These are phyloP conservation scores for rabbit (Oryctolagus cuniculus) DNA, from an alignment of 2,113 vertebrate genomes.

Conservation along the genomic window mOryCun1.1 NC_091437.1:63537501-63538000, in stretches of 20 bases:
- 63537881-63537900: not conserved
- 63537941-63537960: not conserved
- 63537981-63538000: not conserved
- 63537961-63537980: not conserved
- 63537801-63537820: slow-evolving; percentile 34
- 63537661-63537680: slow-evolving; percentile 66
- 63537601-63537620: slow-evolving; percentile 84
- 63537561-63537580: slow-evolving; percentile 85
- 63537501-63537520: slow-evolving; percentile 83
- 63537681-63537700: slow-evolving; percentile 57
- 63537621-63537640: slow-evolving; percentile 78
- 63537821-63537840: not conserved
- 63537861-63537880: not conserved
- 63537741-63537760: slow-evolving; percentile 25
- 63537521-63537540: slow-evolving; percentile 84
- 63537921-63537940: not conserved
- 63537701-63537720: not conserved
- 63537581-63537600: slow-evolving; percentile 83
- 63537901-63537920: not conserved
- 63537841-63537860: not conserved
- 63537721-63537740: slow-evolving; percentile 45
- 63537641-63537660: slow-evolving; percentile 76
- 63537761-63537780: slow-evolving; percentile 21
- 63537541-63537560: slow-evolving; percentile 84
- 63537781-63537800: not conserved